These are phyloP conservation scores for Naja naja DNA, from an alignment of 2,113 vertebrate species.

Conservation along the genomic window DNA sequence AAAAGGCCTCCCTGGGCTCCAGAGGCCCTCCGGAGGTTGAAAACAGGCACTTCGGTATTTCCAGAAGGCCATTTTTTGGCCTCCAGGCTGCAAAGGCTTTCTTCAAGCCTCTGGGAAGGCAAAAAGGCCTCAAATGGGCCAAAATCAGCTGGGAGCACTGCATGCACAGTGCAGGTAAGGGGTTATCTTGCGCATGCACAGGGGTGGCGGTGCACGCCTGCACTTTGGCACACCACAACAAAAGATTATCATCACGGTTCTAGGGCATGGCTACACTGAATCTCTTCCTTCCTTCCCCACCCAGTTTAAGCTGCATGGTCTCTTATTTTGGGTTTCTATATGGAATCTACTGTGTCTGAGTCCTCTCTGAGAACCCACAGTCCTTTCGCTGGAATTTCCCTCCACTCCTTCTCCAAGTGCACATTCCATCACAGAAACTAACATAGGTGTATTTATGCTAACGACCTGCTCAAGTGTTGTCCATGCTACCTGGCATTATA, in stretches of 20 bases:
- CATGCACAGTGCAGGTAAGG: too few relatives aligned
- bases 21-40: too few relatives aligned
- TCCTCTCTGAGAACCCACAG: neutral
- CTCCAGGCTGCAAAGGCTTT: too few relatives aligned
- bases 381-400: neutral
- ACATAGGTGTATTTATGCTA: neutral
- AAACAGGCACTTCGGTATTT: too few relatives aligned
- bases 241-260: neutral
- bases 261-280: neutral
- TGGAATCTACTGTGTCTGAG: neutral
- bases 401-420: neutral
- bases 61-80: too few relatives aligned
- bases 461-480: neutral
- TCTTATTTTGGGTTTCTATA: neutral
- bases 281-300: neutral
- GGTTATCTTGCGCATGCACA: too few relatives aligned
- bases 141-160: too few relatives aligned
- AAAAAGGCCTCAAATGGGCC: too few relatives aligned
- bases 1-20: too few relatives aligned
- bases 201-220: too few relatives aligned
- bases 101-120: too few relatives aligned
- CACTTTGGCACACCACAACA: too few relatives aligned
- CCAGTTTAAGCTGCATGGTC: neutral
- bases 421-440: neutral
- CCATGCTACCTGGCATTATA: neutral